Conservation (phyloP, 1,140 invertebrate species). For the Hyles vespertilio region DNA sequence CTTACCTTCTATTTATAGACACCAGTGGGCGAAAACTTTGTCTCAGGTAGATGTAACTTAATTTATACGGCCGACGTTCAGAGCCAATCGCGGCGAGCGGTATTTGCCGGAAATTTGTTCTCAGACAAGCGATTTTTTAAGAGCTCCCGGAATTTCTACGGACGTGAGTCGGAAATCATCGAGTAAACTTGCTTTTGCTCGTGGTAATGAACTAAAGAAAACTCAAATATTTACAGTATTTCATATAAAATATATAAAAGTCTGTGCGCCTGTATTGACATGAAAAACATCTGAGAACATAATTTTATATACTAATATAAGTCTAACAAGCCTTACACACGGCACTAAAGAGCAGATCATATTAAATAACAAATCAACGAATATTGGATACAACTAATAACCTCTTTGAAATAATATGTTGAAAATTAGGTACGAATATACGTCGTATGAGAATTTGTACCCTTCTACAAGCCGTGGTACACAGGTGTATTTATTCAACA, state of each 20-base stretch:
- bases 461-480: neutral
- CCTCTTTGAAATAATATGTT: no score
- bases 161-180: conserved; percentile 40
- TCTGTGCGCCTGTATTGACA: no score
- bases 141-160: conserved; percentile 23
- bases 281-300: no score
- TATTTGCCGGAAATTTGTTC: conserved; percentile 50
- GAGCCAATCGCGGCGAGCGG: conserved; percentile 32
- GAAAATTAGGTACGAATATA: no score
- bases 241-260: neutral
- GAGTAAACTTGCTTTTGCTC: conserved; percentile 9
- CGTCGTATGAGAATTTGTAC: no score
- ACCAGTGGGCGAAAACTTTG: conserved; percentile 19
- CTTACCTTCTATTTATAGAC: no score
- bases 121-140: conserved; percentile 37
- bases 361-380: no score
- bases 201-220: conserved; percentile 8
- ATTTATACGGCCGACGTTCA: conserved; percentile 38
- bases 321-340: no score
- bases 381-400: no score
- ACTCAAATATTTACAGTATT: conserved; percentile 6
- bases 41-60: conserved; percentile 42
- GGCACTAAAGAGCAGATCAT: no score
- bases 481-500: conserved; percentile 27
- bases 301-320: no score